phyloP scores from a whole-genome alignment of 2,113 vertebrate genomes.

The Rousettus leschenaultii region DNA sequence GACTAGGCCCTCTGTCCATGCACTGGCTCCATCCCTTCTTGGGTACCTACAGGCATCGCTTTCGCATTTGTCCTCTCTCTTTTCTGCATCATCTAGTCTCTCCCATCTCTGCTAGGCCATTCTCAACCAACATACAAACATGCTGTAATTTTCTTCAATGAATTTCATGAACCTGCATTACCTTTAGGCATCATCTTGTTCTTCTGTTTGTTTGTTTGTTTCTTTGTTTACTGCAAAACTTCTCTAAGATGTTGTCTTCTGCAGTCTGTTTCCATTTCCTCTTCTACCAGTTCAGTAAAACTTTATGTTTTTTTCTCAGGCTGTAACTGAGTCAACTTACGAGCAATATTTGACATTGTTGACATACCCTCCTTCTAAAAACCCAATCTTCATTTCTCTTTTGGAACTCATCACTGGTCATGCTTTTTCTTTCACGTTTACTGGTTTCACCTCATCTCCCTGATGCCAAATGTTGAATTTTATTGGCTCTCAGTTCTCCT shows the following conservation, averaged over 20 bases:
- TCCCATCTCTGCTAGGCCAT: background rate
- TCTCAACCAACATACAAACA: background rate
- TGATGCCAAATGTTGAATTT: background rate
- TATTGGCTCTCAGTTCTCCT: background rate
- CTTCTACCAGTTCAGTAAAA: background rate
- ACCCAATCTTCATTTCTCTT: background rate
- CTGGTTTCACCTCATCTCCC: background rate
- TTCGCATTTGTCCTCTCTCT: background rate
- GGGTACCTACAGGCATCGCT: background rate
- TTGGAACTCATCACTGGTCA: background rate
- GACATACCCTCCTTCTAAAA: background rate
- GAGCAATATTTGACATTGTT: background rate
- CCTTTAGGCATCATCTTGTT: background rate
- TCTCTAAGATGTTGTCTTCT: background rate
- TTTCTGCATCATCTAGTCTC: background rate
- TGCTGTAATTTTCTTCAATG: background rate
- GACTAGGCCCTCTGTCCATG: fast-evolving
- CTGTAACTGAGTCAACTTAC: background rate
- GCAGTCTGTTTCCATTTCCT: background rate
- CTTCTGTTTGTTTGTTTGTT: background rate
- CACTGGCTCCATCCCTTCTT: background rate
- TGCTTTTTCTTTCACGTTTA: background rate
- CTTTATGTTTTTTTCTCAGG: background rate
- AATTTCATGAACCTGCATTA: background rate
- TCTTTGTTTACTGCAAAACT: background rate